Percentiles rank a stretch among this genome's conserved stretches.
Conservation (phyloP, 2,113 vertebrate genomes). For the Tachycineta bicolor region DNA sequence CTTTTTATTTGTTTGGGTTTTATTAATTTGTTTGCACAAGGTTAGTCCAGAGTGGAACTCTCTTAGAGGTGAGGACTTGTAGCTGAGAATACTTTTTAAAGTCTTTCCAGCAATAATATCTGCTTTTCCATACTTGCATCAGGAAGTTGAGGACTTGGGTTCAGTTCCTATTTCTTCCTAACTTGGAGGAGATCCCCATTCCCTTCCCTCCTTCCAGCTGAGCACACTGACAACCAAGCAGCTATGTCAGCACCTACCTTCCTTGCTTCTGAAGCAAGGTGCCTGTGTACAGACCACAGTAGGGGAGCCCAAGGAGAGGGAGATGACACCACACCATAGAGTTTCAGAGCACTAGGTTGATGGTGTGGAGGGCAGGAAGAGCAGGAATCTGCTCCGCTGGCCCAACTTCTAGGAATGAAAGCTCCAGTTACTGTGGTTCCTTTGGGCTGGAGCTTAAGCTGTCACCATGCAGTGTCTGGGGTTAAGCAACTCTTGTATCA, state of each 20-base stretch:
- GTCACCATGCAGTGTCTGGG: neutral
- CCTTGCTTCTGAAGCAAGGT: neutral
- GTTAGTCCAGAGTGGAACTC: neutral
- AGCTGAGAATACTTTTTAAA: neutral
- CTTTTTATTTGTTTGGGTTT: neutral
- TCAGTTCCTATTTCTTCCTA: neutral
- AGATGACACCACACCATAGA: neutral
- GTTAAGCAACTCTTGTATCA: neutral
- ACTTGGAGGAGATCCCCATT: neutral
- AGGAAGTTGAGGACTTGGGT: neutral
- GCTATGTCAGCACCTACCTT: neutral
- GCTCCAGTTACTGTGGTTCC: rapidly evolving
- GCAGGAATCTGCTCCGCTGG: neutral
- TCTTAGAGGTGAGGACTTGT: neutral
- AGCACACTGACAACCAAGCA: neutral
- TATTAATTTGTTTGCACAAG: neutral
- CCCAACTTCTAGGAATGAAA: neutral
- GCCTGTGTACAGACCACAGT: neutral
- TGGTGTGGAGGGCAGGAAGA: neutral
- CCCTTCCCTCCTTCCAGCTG: neutral
- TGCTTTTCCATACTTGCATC: neutral
- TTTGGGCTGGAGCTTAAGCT: neutral
- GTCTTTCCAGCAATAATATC: neutral
- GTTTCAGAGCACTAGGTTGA: neutral
- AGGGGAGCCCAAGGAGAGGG: neutral